Evolutionary conservation across 2,113 vertebrate genomes (phyloP).

Genomic region (Miniopterus natalensis): DNA sequence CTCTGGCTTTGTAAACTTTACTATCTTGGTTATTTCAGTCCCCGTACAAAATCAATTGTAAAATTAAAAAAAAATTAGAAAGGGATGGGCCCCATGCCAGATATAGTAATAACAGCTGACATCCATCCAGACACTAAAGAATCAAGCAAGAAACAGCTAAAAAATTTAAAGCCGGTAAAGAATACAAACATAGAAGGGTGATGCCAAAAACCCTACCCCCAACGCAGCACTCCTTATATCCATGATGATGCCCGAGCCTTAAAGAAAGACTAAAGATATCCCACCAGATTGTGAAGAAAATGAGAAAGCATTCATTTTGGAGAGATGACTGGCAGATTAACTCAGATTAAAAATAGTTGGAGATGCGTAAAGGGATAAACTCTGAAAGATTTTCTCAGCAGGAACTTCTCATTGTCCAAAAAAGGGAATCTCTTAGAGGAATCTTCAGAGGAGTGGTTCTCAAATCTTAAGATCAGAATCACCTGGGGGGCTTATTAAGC

Average conservation of each 20-base stretch:
- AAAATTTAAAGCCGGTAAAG: neutral
- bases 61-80: conserved; percentile 49
- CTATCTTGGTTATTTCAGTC: neutral
- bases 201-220: neutral
- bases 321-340: conserved; percentile 63
- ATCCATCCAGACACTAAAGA: neutral
- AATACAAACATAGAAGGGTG: neutral
- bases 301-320: conserved; percentile 48
- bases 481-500: neutral
- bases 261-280: conserved; percentile 34
- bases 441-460: neutral
- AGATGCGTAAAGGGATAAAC: conserved; percentile 34
- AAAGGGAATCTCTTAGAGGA: conserved; percentile 43
- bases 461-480: neutral
- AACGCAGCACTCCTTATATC: neutral
- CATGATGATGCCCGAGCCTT: neutral
- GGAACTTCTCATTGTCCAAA: conserved; percentile 24
- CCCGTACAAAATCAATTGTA: neutral
- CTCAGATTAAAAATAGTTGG: conserved; percentile 59
- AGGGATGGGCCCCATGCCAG: neutral
- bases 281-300: conserved; percentile 34
- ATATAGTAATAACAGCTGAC: neutral
- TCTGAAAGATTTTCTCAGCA: conserved; percentile 23
- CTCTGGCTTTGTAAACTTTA: neutral
- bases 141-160: neutral